phyloP scores from a whole-genome alignment of 92 coral and sea anemone species.

The Parazoanthus darwini region DNA sequence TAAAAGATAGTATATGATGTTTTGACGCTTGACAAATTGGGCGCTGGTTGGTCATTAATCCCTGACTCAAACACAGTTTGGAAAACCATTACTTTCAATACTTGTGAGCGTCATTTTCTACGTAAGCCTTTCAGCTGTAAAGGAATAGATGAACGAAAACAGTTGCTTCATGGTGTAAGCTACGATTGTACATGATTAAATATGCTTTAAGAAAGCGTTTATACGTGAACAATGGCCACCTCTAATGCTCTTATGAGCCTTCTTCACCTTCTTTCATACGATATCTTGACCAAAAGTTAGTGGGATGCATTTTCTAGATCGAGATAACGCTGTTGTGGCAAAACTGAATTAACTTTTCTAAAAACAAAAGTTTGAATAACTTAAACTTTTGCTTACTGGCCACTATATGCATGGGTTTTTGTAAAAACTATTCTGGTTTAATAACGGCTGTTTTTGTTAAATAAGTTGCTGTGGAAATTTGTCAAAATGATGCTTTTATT shows the following conservation, averaged over 20 bases:
- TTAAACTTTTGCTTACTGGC: background rate
- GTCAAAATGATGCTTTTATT: background rate
- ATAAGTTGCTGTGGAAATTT: too few relatives aligned
- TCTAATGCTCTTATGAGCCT: too few relatives aligned
- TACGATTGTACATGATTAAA: background rate
- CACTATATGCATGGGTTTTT: background rate
- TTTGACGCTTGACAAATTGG: too few relatives aligned
- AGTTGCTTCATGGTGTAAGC: background rate
- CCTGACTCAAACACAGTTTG: too few relatives aligned
- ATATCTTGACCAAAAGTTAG: background rate
- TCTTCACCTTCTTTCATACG: background rate
- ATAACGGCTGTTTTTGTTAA: background rate
- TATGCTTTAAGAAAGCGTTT: too few relatives aligned
- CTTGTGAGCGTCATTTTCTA: background rate
- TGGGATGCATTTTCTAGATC: background rate
- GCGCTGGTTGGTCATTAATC: too few relatives aligned
- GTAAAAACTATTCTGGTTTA: background rate
- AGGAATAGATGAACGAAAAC: background rate
- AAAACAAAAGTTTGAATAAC: too few relatives aligned
- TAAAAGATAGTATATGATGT: too few relatives aligned
- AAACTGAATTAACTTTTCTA: too few relatives aligned
- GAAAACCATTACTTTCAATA: too few relatives aligned
- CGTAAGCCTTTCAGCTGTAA: background rate
- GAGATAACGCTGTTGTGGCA: too few relatives aligned
- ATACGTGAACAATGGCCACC: background rate